Conservation (phyloP, 2,113 vertebrate genomes). For the Rhinogobius similis region DNA sequence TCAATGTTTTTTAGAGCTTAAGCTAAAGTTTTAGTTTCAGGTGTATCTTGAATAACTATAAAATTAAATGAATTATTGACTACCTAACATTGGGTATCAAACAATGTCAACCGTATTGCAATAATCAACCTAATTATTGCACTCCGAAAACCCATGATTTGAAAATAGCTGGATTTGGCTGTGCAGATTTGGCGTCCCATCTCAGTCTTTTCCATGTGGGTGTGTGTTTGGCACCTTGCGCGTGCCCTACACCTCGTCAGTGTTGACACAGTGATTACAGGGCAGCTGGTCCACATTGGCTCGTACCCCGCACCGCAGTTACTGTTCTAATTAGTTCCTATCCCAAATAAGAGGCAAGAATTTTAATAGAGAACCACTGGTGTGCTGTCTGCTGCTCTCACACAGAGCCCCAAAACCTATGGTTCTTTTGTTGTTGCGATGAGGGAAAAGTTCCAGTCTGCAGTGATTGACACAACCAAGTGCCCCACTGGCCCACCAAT, state of each 20-base stretch:
- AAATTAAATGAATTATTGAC: not conserved
- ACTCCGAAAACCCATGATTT: conserved; percentile 66
- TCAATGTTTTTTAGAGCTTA: no score
- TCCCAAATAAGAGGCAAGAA: conserved; percentile 74
- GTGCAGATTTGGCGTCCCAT: conserved; percentile 38
- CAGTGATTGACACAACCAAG: conserved; percentile 53
- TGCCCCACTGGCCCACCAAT: conserved; percentile 26
- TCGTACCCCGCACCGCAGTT: conserved; percentile 70
- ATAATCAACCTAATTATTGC: not conserved
- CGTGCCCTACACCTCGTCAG: conserved; percentile 66
- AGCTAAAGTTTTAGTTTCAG: no score
- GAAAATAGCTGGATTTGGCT: conserved; percentile 52
- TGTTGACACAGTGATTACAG: conserved; percentile 76
- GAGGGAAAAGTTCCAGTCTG: conserved; percentile 14
- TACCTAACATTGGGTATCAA: not conserved
- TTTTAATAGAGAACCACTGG: conserved; percentile 76
- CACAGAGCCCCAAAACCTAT: conserved; percentile 28
- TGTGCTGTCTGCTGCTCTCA: conserved; percentile 33
- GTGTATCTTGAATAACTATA: not conserved
- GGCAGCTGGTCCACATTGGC: conserved; percentile 75
- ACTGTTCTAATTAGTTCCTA: conserved; percentile 78
- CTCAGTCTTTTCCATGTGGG: conserved; percentile 40
- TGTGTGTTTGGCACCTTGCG: conserved; percentile 62
- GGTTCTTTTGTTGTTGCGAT: conserved; percentile 5
- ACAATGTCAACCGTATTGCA: not conserved